Evolutionary conservation across 2,888 invertebrate genomes (phyloP), one percentile per base, ranked within the genome.

Genomic region (Subacronicta megacephala): DNA sequence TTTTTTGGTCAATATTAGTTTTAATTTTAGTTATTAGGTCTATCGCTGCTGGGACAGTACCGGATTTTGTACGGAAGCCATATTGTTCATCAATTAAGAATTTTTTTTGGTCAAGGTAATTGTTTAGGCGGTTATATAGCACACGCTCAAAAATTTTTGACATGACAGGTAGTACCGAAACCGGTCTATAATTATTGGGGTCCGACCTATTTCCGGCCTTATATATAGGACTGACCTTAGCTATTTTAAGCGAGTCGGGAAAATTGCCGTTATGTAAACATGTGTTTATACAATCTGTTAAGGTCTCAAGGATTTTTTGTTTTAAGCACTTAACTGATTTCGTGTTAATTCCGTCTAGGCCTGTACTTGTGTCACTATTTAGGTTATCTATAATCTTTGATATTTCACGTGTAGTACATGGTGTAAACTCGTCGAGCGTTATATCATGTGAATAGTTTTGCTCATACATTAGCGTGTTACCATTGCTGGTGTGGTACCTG

Each of bases 401-500:
- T 31, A 31, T 42, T 31, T 42, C 42, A 17, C 17, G 16, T 12
- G 42, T 42, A 3, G 42, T 42, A 3, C 42, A 42, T 1, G 42
- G 42, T 6, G 26, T 5, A 0, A 42, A 10, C 5, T 42, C 42
- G 17, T 7, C 16, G 17, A 42, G 17, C 4, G 12, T 42, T 15
- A 18, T 42, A 7, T 29, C 16, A 12, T 42, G 41, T 29, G 12
- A 16, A 15, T 41, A 41, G 9, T 12, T 42, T 6, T 16, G 42
- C 29, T 42, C 29, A n/a, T 15, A 45, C 35, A 35, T 45, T 45
- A 45, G 15, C 13, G 20, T 45, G 31, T 36, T 45, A 9, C 36
- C 45, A 36, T 18, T 15, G 17, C 2, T 18, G 15, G 20, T 36
- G 12, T 45, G 45, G 36, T 45, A 45, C 10, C 0, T 15, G 13